Evolutionary conservation across 2,113 vertebrate genomes (phyloP), one percentile per base, ranked within the genome.

Genomic region (Brienomyrus brachyistius): DNA sequence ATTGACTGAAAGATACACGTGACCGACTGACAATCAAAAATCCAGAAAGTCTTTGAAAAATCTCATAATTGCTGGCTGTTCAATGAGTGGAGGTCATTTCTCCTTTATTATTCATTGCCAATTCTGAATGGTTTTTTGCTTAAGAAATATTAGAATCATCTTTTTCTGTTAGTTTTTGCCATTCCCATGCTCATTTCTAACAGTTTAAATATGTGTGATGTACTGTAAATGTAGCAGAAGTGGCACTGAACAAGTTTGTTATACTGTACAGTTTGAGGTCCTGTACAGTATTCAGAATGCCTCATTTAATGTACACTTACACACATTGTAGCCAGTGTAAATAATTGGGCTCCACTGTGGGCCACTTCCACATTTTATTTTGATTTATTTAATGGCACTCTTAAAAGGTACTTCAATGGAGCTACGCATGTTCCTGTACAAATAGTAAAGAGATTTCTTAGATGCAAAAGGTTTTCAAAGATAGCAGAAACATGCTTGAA

Each of bases 281-380:
- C 54, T 91, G 4, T 89, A 91, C 90, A 70, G 88, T 35, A 40
- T 66, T 56, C 19, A 4, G 9, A 90, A 91, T 87, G 51, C 80
- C 21, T 88, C 91, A 77, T 90, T 90, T n/a, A 91, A 88, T 84
- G 82, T 91, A 43, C 89, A 91, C 74, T 89, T 92, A 91, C 88
- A 85, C 90, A 91, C 86, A 89, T 88, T 85, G 52, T 54, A 5
- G 45, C 88, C 27, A 54, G 91, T 40, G 19, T 56, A 7, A 56
- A 56, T 5, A 56, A 56, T 21, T 56, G 19, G 54, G 19, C 19
- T 56, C 54, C 54, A 56, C 54, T 56, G 54, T 91, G 88, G 91
- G 87, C 88, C 70, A 91, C 90, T 54, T 91, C 86, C 27, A 91
- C 86, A 90, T 92, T 89, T 90, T 89, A 86, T 27, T 92, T 91